Conservation (phyloP, 2,888 invertebrate species). For the Teleogryllus oceanicus region DNA sequence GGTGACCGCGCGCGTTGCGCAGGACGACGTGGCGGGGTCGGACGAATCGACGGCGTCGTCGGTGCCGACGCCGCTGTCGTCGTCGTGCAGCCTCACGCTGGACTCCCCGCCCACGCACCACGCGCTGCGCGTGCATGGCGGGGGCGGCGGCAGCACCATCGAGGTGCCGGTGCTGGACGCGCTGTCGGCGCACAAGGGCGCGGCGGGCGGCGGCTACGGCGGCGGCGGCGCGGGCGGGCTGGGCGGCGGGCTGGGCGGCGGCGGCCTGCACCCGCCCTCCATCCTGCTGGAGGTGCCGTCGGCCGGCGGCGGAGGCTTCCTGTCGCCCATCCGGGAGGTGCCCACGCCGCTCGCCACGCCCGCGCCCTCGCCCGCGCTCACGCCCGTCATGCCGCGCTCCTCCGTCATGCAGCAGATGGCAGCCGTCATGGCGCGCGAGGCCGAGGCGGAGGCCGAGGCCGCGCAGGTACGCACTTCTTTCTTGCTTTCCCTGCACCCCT, state of each 20-base stretch:
- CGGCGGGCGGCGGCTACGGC: constrained; percentile 47
- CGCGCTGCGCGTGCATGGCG: constrained; percentile 40
- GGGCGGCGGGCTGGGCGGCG: constrained; percentile 52
- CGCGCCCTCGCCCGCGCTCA: constrained; percentile 62
- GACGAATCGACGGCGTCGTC: constrained; percentile 71
- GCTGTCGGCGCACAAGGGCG: constrained; percentile 62
- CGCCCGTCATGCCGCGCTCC: constrained; percentile 57
- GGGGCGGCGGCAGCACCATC: constrained; percentile 45
- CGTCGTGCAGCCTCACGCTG: constrained; percentile 53
- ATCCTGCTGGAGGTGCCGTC: constrained; percentile 64
- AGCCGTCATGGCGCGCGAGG: neutral
- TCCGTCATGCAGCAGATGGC: neutral
- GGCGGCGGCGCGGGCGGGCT: constrained; percentile 61
- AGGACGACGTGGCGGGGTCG: constrained; percentile 60
- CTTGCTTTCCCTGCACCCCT: too few relatives aligned
- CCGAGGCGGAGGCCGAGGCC: constrained; percentile 20
- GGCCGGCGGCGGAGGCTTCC: constrained; percentile 64
- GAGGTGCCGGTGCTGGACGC: constrained; percentile 65
- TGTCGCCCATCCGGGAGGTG: constrained; percentile 74
- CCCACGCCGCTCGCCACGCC: constrained; percentile 60
- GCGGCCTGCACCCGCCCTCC: constrained; percentile 66
- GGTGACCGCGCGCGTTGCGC: neutral
- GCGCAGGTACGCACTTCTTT: constrained; percentile 43
- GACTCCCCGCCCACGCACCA: constrained; percentile 60
- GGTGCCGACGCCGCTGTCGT: constrained; percentile 57